These are phyloP conservation scores for Acromyrmex echinatior DNA, from an alignment of 1,140 invertebrate species.

Conservation along the genomic window DNA sequence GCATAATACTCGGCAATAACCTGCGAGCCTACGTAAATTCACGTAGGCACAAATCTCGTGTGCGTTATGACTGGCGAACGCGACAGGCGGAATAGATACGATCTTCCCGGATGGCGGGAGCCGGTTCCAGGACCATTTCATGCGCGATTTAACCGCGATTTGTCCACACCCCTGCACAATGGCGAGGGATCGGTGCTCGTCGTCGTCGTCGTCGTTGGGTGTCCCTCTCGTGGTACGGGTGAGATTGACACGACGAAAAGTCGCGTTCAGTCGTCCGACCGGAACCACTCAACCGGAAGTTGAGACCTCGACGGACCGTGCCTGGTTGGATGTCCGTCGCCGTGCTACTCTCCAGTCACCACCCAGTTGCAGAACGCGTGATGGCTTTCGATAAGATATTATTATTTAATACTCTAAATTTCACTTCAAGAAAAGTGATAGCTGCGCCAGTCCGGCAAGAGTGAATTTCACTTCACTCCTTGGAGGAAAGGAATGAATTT, in stretches of 20 bases:
- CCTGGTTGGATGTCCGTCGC: neutral
- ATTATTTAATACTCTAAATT: no score
- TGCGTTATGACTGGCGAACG: slow-evolving; percentile 25
- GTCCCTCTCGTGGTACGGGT: neutral
- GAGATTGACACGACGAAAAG: slow-evolving; percentile 39
- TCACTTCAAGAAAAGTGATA: no score
- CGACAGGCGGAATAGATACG: slow-evolving; percentile 55
- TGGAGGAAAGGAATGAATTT: no score
- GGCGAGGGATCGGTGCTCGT: neutral
- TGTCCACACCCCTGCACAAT: slow-evolving; percentile 8
- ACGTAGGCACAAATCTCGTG: slow-evolving; percentile 22
- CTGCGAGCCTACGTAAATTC: neutral
- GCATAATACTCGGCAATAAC: neutral
- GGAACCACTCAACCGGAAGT: slow-evolving; percentile 41
- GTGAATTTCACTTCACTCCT: no score
- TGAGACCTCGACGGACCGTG: neutral
- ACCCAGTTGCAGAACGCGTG: neutral
- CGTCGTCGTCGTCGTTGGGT: neutral
- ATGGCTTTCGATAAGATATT: no score
- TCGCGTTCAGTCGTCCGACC: slow-evolving; percentile 7
- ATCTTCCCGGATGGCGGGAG: slow-evolving; percentile 39
- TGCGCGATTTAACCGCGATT: slow-evolving; percentile 63
- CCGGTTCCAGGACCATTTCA: slow-evolving; percentile 64
- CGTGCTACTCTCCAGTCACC: neutral
- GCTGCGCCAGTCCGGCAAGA: no score